These are phyloP conservation scores for Dermochelys coriacea DNA, from an alignment of 2,797 vertebrate species.

Conservation along the genomic window DNA sequence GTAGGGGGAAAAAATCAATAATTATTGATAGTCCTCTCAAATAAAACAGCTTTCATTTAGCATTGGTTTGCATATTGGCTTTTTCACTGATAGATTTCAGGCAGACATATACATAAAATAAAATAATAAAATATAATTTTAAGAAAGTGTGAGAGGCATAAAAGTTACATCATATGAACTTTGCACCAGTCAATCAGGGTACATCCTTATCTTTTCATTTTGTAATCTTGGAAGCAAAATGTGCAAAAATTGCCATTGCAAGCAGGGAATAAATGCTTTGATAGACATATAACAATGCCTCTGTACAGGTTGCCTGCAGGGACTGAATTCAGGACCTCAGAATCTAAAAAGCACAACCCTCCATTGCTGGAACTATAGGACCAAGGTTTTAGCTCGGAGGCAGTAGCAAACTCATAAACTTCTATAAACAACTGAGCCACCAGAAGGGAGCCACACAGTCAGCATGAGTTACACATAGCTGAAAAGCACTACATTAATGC, in stretches of 20 bases:
- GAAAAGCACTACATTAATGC: slow-evolving; percentile 2
- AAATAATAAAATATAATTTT: background rate
- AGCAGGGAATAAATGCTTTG: background rate
- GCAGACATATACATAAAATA: slow-evolving; percentile 20
- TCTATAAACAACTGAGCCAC: background rate
- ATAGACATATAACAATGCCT: background rate
- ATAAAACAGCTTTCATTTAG: slow-evolving; percentile 49
- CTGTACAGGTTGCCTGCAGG: background rate
- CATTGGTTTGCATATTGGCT: background rate
- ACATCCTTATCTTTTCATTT: slow-evolving; percentile 5
- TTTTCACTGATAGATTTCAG: background rate
- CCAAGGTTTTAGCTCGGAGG: background rate
- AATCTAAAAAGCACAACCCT: background rate
- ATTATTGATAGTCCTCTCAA: slow-evolving; percentile 38
- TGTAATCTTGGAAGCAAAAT: slow-evolving; percentile 12
- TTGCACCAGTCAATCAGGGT: background rate
- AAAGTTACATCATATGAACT: background rate
- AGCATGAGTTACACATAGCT: accelerated
- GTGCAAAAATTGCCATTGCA: background rate
- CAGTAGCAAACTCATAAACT: background rate
- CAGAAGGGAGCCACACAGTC: slow-evolving; percentile 39
- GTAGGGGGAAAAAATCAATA: slow-evolving; percentile 39
- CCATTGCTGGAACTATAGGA: background rate
- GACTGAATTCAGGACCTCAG: background rate
- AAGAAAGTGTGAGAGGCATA: background rate